These are phyloP conservation scores for Delphinus delphis DNA, from an alignment of 2,113 vertebrate genomes.

Conservation along the genomic window DNA sequence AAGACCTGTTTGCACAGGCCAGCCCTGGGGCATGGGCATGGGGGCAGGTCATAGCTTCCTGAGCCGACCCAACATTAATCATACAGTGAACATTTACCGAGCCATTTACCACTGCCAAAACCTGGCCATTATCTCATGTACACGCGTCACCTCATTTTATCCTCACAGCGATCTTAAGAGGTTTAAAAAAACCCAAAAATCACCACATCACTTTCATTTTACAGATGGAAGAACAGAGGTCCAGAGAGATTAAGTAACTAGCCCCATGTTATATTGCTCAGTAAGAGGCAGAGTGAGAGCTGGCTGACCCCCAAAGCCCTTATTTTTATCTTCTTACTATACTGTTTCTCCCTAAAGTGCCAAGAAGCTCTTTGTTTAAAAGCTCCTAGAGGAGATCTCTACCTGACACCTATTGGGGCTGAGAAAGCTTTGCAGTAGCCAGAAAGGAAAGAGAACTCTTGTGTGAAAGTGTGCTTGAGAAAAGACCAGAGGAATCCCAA, in stretches of 20 bases:
- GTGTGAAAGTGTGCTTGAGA: background rate
- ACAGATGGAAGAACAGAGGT: constrained; percentile 24
- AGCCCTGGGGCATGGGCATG: background rate
- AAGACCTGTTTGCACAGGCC: constrained; percentile 1
- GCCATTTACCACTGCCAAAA: background rate
- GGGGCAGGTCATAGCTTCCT: background rate
- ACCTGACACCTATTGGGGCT: background rate
- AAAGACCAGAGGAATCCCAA: background rate
- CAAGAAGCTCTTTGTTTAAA: background rate
- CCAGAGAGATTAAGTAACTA: background rate
- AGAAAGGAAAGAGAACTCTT: background rate
- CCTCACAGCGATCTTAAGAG: background rate
- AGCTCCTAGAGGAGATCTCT: background rate
- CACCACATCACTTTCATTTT: background rate
- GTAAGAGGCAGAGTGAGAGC: background rate
- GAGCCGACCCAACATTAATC: background rate
- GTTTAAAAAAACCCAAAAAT: background rate
- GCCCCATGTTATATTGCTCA: background rate
- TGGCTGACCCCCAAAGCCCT: background rate
- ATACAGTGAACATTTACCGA: background rate
- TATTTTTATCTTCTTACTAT: background rate
- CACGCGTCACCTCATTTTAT: background rate
- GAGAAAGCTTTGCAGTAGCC: background rate
- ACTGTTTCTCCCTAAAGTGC: background rate
- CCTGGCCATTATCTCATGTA: background rate